phyloP scores from a whole-genome alignment of 2,113 vertebrate species.

The Vidua chalybeata region DNA sequence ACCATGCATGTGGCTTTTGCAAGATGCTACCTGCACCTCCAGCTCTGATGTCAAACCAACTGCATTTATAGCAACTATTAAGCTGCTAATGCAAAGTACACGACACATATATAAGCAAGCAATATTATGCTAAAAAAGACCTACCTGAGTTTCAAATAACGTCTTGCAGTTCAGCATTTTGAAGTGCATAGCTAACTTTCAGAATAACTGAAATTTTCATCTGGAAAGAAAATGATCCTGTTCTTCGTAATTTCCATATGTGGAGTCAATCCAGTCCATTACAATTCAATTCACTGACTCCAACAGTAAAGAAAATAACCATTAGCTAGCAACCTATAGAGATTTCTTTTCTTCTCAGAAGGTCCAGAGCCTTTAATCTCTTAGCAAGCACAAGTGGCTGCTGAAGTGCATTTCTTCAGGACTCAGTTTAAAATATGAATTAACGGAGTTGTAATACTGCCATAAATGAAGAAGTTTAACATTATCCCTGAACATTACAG shows the following conservation, averaged over 20 bases:
- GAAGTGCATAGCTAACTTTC: background rate
- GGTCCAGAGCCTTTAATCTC: constrained; percentile 47
- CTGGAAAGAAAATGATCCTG: background rate
- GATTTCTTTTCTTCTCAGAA: constrained; percentile 37
- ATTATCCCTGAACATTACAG: background rate
- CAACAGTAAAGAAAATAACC: constrained; percentile 47
- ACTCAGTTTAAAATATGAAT: constrained; percentile 27
- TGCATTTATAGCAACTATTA: background rate
- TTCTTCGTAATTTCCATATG: constrained; percentile 27
- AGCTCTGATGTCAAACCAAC: background rate
- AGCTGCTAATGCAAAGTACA: background rate
- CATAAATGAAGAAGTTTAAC: constrained; percentile 29
- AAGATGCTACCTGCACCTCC: background rate
- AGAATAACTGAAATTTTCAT: background rate
- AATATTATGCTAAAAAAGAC: background rate
- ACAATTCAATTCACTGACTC: constrained; percentile 37
- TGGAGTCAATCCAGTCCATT: constrained; percentile 8
- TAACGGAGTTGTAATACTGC: background rate
- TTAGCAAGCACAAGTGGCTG: constrained; percentile 30
- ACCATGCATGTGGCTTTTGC: background rate
- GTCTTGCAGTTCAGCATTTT: background rate
- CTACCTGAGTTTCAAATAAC: background rate
- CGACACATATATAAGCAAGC: background rate
- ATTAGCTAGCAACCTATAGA: constrained; percentile 33
- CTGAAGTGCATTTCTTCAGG: constrained; percentile 24